A percentile compares a stretch with the other conserved stretches of the same genome.
These are phyloP conservation scores for Sebastolobus alascanus DNA, from an alignment of 2,797 vertebrate species.

Conservation along the genomic window DNA sequence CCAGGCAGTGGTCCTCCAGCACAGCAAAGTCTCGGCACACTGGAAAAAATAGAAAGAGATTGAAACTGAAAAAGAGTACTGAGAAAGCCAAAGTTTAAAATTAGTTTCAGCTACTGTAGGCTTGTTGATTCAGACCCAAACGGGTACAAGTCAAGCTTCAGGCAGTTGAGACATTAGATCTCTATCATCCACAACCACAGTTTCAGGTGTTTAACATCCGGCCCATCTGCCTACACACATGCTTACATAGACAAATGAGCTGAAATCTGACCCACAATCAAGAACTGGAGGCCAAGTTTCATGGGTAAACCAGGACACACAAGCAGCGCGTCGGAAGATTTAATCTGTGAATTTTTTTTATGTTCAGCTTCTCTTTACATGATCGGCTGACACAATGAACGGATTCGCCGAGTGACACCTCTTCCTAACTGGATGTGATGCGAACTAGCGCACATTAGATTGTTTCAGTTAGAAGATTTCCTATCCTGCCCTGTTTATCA, in stretches of 20 bases:
- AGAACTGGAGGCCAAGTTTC: neutral
- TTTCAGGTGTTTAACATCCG: constrained; percentile 18
- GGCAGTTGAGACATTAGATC: neutral
- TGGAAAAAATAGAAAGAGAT: constrained; percentile 63
- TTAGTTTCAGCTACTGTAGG: neutral
- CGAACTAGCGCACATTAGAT: too few relatives aligned
- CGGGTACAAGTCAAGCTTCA: neutral
- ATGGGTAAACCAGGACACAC: neutral
- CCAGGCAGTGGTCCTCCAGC: constrained; percentile 96
- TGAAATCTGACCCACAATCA: neutral
- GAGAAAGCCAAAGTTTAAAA: neutral
- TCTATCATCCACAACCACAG: neutral
- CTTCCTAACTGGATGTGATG: too few relatives aligned
- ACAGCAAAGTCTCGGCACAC: constrained; percentile 96
- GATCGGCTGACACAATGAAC: neutral
- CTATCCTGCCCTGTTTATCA: too few relatives aligned
- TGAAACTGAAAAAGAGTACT: neutral
- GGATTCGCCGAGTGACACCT: rapidly evolving
- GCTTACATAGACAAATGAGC: neutral
- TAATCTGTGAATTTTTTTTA: neutral
- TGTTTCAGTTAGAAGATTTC: too few relatives aligned
- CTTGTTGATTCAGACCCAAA: neutral
- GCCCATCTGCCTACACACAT: neutral
- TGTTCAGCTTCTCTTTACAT: neutral
- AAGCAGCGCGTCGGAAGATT: neutral